phyloP scores from a whole-genome alignment of 2,113 vertebrate genomes.

The Brevimyrus niger region DNA sequence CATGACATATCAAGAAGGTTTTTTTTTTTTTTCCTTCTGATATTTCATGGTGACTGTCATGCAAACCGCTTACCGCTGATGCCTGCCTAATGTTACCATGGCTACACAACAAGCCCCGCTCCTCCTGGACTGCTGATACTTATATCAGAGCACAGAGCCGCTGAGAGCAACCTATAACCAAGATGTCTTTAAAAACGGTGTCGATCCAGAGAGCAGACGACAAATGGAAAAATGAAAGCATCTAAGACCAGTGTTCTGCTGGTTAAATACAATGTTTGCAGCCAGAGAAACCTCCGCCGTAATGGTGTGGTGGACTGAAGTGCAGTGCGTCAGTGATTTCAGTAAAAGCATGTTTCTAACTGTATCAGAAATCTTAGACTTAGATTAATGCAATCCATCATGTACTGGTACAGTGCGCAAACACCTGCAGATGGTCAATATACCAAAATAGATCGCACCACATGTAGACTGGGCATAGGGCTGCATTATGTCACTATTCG shows the following conservation, averaged over 20 bases:
- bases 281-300: not conserved
- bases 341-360: not conserved
- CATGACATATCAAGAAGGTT: not conserved
- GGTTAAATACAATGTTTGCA: not conserved
- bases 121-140: not conserved
- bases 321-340: not conserved
- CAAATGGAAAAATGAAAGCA: not conserved
- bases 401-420: not conserved
- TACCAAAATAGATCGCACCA: not conserved
- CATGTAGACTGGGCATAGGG: not conserved
- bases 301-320: not conserved
- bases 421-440: not conserved
- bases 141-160: not conserved
- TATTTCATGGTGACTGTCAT: constrained; percentile 7
- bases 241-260: not conserved
- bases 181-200: not conserved
- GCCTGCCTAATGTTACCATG: constrained; percentile 17
- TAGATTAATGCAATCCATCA: not conserved
- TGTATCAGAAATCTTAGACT: not conserved
- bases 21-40: not conserved
- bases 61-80: not conserved
- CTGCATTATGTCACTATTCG: not conserved
- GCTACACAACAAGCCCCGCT: not conserved
- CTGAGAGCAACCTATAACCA: not conserved
- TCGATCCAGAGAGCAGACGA: not conserved